Evolutionary conservation across 2,113 vertebrate genomes (phyloP).

Genomic region (Philantomba maxwellii): DNA sequence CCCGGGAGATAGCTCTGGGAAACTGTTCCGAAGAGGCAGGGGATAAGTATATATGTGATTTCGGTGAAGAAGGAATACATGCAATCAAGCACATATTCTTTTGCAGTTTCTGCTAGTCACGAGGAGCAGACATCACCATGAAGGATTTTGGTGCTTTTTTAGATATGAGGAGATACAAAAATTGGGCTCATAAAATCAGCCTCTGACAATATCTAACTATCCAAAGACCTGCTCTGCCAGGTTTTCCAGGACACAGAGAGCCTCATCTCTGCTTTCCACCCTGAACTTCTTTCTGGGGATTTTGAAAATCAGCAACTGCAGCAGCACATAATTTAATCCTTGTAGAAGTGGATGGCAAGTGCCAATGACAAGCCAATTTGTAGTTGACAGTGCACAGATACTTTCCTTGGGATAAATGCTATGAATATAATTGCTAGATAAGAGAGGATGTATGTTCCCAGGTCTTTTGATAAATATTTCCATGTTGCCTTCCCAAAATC

Average conservation of each 20-base stretch:
- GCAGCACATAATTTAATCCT: neutral
- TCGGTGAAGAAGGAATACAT: neutral
- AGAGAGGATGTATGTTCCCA: neutral
- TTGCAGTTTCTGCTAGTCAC: neutral
- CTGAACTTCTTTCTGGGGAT: neutral
- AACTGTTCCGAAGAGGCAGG: neutral
- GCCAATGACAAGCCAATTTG: neutral
- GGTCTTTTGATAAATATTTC: neutral
- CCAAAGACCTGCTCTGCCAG: neutral
- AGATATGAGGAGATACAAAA: neutral
- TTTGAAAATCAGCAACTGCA: neutral
- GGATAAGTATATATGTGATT: neutral
- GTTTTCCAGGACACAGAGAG: neutral
- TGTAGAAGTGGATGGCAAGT: neutral
- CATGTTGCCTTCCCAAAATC: neutral
- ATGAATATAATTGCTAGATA: neutral
- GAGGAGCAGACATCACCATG: neutral
- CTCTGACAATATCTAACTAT: neutral
- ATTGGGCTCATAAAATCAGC: neutral
- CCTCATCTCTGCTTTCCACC: neutral
- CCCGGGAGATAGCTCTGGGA: neutral
- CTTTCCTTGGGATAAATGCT: neutral
- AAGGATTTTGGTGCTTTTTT: neutral
- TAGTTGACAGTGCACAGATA: neutral
- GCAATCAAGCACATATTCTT: neutral